Conservation (phyloP, 1,140 invertebrate genomes). For the Drosophila dunni region DNA sequence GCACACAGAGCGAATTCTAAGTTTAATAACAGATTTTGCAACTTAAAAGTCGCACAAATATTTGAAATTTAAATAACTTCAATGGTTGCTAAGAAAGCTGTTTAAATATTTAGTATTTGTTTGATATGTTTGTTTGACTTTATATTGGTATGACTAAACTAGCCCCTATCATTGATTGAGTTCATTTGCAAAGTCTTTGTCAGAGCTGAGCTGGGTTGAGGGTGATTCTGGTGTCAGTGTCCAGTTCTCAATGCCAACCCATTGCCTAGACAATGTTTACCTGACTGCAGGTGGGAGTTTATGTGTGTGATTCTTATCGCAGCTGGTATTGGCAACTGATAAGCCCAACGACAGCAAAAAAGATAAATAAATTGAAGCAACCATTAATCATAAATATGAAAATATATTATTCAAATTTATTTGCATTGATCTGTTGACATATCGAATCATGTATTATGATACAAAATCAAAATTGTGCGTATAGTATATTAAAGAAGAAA, state of each 20-base stretch:
- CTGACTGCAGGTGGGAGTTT: background rate
- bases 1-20: background rate
- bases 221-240: slow-evolving; percentile 14
- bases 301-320: slow-evolving; percentile 41
- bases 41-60: background rate
- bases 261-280: slow-evolving; percentile 36
- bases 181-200: slow-evolving; percentile 17
- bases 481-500: too few relatives aligned
- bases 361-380: slow-evolving; percentile 9
- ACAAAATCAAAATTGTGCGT: too few relatives aligned
- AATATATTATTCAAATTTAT: slow-evolving; percentile 27
- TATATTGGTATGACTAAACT: slow-evolving; percentile 24
- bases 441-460: background rate
- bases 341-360: slow-evolving; percentile 12
- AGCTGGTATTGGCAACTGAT: slow-evolving; percentile 10
- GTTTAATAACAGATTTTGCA: background rate
- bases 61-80: slow-evolving; percentile 3
- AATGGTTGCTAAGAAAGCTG: slow-evolving; percentile 14
- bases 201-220: background rate
- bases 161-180: slow-evolving; percentile 33
- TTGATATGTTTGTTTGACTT: slow-evolving; percentile 16
- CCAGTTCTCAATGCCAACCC: slow-evolving; percentile 36
- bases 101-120: slow-evolving; percentile 43
- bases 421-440: slow-evolving; percentile 14
- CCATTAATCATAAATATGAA: slow-evolving; percentile 34